Evolutionary conservation across 2,888 invertebrate species (phyloP), one percentile per base, ranked within the genome.

Genomic region (Nowickia ferox): DNA sequence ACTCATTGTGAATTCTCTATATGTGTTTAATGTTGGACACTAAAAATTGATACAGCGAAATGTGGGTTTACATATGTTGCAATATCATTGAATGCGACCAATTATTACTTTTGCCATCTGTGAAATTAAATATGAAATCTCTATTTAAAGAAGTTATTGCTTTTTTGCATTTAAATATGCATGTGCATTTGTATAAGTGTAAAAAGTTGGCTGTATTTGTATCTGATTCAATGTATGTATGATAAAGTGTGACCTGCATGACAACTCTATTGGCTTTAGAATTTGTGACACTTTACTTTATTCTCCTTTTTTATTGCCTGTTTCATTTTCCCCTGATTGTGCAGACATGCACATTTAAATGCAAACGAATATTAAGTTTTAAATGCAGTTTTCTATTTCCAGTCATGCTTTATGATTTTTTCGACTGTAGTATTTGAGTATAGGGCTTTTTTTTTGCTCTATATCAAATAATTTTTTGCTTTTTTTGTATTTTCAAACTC

Each of bases 221-320:
- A 42, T 77, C 22, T 68, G 48, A 17, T 55, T 19, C 38, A 46
- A 72, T 76, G 11, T 51, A 79, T 71, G 86, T 51, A 82, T 66
- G 86, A 76, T 79, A 83, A 61, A 76, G 83, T 86, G 79, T 83
- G 79, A 83, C 79, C 82, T 86, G 83, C 72, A 55, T 80, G 83
- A 83, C 83, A 86, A 80, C 79, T 83, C 65, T 86, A 83, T 86
- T 86, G 86, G 86, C 86, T 83, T 76, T 72, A 86, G 76, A 83
- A 86, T 76, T 83, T 83, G 76, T 76, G 86, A 86, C 86, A 72
- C 75, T 86, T 76, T 82, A 71, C 44, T 76, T 79, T 72, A 59
- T 84, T 69, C 57, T 63, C 59, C 30, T 22, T 78, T 66, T 69
- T 65, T 76, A 72, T 72, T 48, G 65, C 48, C 57, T 57, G 22